Evolutionary conservation across 1,140 invertebrate species (phyloP).

Genomic region (Atta cephalotes): DNA sequence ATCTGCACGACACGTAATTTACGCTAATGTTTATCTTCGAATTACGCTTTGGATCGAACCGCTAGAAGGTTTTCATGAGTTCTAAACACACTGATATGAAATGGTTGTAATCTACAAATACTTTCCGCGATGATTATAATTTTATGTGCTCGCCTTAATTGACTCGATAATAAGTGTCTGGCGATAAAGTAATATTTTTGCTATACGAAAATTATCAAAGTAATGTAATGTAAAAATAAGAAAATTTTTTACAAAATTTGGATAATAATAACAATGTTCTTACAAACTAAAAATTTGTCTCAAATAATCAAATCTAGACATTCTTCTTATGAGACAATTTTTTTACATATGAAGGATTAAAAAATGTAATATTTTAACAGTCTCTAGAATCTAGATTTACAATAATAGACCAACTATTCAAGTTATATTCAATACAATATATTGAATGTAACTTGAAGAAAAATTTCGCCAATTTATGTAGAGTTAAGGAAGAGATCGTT

Average conservation of each 20-base stretch:
- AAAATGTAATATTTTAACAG: background rate
- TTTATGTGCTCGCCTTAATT: slow-evolving; percentile 12
- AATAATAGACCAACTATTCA: background rate
- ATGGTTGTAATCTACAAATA: background rate
- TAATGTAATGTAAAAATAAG: background rate
- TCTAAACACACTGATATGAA: background rate
- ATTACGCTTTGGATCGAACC: slow-evolving; percentile 29
- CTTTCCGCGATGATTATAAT: background rate
- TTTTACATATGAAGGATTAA: background rate
- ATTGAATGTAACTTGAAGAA: no score
- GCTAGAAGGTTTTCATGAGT: background rate
- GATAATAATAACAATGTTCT: background rate
- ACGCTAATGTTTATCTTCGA: slow-evolving; percentile 12
- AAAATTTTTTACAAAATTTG: background rate
- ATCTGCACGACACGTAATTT: slow-evolving; percentile 38
- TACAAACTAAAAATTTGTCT: background rate
- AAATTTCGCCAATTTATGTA: background rate
- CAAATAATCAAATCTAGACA: background rate
- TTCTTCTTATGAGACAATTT: background rate
- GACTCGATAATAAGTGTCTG: background rate
- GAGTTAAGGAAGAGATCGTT: background rate
- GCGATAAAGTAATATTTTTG: background rate
- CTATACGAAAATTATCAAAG: background rate
- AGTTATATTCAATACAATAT: no score
- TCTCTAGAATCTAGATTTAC: background rate